phyloP scores from a whole-genome alignment of 2,888 invertebrate genomes.

The Fissipunctia ypsillon region DNA sequence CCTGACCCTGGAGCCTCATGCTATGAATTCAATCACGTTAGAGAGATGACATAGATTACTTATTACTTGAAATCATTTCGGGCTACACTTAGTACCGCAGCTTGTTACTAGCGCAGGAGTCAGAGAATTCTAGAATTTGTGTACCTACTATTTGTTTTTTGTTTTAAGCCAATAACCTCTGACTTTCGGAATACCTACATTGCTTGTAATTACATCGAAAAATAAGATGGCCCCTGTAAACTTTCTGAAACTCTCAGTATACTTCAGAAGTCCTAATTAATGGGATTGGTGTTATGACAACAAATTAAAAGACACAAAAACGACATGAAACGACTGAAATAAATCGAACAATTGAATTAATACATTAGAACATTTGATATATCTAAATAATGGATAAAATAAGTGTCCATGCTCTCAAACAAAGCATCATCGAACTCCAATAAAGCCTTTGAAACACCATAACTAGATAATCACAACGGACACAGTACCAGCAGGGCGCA shows the following conservation, averaged over 20 bases:
- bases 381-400: too few relatives aligned
- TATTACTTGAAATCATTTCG: neutral
- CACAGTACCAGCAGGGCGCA: slow-evolving; percentile 71
- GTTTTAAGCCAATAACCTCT: too few relatives aligned
- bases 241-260: neutral
- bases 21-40: too few relatives aligned
- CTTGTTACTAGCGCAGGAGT: too few relatives aligned
- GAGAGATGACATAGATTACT: neutral
- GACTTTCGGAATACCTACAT: neutral
- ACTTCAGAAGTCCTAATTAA: neutral
- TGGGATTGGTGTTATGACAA: neutral
- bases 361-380: neutral
- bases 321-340: neutral
- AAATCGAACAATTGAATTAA: neutral
- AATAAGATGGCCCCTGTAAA: neutral
- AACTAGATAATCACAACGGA: slow-evolving; percentile 61
- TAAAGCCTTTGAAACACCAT: slow-evolving; percentile 55
- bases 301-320: neutral
- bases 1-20: too few relatives aligned
- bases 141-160: too few relatives aligned
- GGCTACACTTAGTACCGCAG: too few relatives aligned
- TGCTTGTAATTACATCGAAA: neutral
- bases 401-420: too few relatives aligned
- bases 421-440: slow-evolving; percentile 4
- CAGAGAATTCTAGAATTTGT: too few relatives aligned